A percentile compares a stretch with the other conserved stretches of the same genome.
phyloP scores from a whole-genome alignment of 2,797 vertebrate species.

The Paguma larvata region DNA sequence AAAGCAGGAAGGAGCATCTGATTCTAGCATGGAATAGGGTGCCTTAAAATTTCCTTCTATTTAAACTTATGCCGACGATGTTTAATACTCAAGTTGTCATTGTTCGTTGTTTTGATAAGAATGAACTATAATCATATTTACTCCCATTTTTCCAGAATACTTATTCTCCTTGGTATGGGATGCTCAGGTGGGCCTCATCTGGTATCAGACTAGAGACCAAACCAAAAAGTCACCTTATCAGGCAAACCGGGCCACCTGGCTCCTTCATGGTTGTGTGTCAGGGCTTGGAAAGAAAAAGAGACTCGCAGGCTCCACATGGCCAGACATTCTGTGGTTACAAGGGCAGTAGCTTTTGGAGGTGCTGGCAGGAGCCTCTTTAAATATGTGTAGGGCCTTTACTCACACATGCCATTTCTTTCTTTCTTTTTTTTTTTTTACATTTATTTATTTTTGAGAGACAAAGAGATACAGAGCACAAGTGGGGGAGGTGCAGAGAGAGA shows the following conservation, averaged over 20 bases:
- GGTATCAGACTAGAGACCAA: slow-evolving; percentile 3
- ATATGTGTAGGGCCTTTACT: background rate
- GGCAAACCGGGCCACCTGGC: slow-evolving; percentile 61
- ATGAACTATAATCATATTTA: slow-evolving; percentile 22
- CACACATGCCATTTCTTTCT: background rate
- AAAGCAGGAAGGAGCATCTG: slow-evolving; percentile 40
- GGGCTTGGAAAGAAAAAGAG: slow-evolving; percentile 25
- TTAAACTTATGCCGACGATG: background rate
- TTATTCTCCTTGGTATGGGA: slow-evolving; percentile 23
- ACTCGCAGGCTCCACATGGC: slow-evolving; percentile 43
- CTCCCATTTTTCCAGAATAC: slow-evolving; percentile 17
- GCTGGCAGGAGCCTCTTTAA: slow-evolving; percentile 27
- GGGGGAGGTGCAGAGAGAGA: too few relatives aligned
- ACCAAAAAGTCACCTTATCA: slow-evolving; percentile 53
- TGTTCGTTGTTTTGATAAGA: slow-evolving; percentile 61
- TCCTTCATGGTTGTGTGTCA: slow-evolving; percentile 18
- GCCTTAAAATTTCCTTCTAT: slow-evolving; percentile 30
- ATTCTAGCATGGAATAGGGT: background rate
- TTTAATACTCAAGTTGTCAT: slow-evolving; percentile 48
- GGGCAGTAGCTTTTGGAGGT: background rate
- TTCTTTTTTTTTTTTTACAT: too few relatives aligned
- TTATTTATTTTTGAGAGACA: too few relatives aligned
- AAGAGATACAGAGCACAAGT: too few relatives aligned
- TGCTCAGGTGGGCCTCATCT: background rate
- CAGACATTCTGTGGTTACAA: slow-evolving; percentile 17